Evolutionary conservation across 2,888 invertebrate species (phyloP).

Genomic region (Bruchidius siliquastri): DNA sequence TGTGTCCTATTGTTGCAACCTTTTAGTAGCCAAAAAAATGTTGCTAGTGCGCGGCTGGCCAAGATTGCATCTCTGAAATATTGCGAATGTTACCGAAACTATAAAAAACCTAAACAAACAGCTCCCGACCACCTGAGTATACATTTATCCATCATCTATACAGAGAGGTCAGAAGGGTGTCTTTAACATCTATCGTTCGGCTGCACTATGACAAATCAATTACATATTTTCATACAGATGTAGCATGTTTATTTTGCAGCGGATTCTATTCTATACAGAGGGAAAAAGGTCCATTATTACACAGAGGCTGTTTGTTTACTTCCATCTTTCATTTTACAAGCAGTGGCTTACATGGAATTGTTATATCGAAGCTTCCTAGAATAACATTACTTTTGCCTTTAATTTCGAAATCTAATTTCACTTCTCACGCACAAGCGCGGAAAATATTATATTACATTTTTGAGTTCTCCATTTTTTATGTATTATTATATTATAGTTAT

Average conservation of each 20-base stretch:
- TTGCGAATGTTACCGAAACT: neutral
- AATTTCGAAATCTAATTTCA: too few relatives aligned
- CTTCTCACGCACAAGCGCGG: too few relatives aligned
- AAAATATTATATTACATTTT: too few relatives aligned
- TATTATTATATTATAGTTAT: too few relatives aligned
- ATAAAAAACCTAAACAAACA: neutral
- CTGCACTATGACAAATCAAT: conserved; percentile 34
- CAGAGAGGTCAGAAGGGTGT: neutral
- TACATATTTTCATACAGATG: conserved; percentile 29
- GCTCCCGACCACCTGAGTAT: neutral
- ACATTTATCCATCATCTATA: neutral
- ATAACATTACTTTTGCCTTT: too few relatives aligned
- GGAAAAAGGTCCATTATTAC: conserved; percentile 4
- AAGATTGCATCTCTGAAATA: neutral
- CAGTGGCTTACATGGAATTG: neutral
- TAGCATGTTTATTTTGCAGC: conserved; percentile 28
- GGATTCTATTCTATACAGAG: conserved; percentile 7
- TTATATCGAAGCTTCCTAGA: too few relatives aligned
- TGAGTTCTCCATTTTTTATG: too few relatives aligned
- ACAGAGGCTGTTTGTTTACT: conserved; percentile 2
- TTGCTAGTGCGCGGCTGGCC: too few relatives aligned
- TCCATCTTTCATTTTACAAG: neutral
- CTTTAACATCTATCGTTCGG: conserved; percentile 12
- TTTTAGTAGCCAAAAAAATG: too few relatives aligned
- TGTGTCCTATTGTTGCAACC: too few relatives aligned